A percentile compares a stretch with the other conserved stretches of the same genome.
phyloP scores from a whole-genome alignment of 2,113 vertebrate species.

The Zosterops borbonicus region DNA sequence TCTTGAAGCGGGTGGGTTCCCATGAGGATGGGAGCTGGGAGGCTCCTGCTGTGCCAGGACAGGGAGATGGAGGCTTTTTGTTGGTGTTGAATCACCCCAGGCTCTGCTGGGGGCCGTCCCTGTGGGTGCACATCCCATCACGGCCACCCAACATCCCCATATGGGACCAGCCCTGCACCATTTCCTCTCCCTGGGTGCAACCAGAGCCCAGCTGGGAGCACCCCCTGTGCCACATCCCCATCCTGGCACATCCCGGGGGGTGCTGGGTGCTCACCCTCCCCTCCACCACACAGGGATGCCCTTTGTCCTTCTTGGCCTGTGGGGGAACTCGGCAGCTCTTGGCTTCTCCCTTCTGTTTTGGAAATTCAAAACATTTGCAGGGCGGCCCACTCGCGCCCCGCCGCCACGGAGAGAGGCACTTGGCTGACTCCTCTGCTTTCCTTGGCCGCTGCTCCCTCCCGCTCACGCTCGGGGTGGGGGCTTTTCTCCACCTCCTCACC shows the following conservation, averaged over 20 bases:
- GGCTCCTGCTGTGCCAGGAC: not conserved
- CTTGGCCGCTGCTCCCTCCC: constrained; percentile 29
- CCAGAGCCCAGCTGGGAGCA: accelerated
- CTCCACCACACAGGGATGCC: not conserved
- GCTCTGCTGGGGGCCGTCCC: not conserved
- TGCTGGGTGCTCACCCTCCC: not conserved
- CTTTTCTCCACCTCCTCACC: not conserved
- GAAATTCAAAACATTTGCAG: constrained; percentile 64
- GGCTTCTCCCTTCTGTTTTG: constrained; percentile 63
- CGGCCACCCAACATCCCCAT: accelerated
- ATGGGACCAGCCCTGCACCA: no score
- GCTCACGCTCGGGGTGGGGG: not conserved
- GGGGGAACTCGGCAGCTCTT: constrained; percentile 41
- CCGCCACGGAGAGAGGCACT: constrained; percentile 52
- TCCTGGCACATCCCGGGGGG: not conserved
- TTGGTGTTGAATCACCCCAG: accelerated
- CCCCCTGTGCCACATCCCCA: accelerated
- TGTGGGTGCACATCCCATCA: not conserved
- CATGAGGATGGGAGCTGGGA: not conserved
- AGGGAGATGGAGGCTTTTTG: not conserved
- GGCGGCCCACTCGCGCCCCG: constrained; percentile 55
- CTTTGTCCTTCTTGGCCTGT: constrained; percentile 65
- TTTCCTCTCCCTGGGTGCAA: accelerated
- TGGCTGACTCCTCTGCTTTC: constrained; percentile 65
- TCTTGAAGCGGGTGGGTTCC: not conserved